These are phyloP conservation scores for Zaprionus tsacasi DNA, from an alignment of 1,140 invertebrate genomes.

Conservation along the genomic window DNA sequence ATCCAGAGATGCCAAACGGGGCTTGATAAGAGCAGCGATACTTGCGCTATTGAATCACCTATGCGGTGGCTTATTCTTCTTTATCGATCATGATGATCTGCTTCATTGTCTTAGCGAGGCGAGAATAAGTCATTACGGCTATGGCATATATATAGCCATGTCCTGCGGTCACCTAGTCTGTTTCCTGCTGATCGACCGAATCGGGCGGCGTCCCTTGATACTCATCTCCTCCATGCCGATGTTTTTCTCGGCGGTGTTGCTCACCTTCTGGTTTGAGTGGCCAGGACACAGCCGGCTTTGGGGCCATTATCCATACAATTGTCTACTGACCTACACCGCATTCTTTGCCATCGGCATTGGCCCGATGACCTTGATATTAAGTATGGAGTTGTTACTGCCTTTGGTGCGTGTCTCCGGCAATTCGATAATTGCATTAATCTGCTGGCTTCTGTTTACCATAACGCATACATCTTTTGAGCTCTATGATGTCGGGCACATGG, in stretches of 20 bases:
- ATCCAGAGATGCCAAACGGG: background rate
- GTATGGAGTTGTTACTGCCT: slow-evolving; percentile 20
- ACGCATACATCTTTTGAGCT: too few species aligned
- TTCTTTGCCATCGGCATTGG: slow-evolving; percentile 22
- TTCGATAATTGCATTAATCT: background rate
- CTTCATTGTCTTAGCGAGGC: background rate
- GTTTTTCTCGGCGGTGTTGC: background rate
- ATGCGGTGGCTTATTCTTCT: background rate
- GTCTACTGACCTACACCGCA: background rate
- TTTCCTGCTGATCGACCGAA: slow-evolving; percentile 32
- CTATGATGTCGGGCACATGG: too few species aligned
- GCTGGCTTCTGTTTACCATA: slow-evolving; percentile 29
- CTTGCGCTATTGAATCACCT: background rate
- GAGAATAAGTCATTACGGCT: rapidly evolving
- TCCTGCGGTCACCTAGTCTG: slow-evolving; percentile 4
- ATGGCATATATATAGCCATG: background rate
- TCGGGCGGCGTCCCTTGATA: slow-evolving; percentile 39
- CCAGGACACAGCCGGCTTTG: too few species aligned
- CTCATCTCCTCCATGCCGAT: background rate
- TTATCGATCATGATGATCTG: background rate
- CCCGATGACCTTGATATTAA: slow-evolving; percentile 35
- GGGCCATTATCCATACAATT: background rate
- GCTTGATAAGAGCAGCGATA: background rate
- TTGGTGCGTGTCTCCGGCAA: slow-evolving; percentile 12
- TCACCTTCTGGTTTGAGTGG: slow-evolving; percentile 3